Conservation (phyloP, 1,140 invertebrate species). For the Drosophila athabasca region DNA sequence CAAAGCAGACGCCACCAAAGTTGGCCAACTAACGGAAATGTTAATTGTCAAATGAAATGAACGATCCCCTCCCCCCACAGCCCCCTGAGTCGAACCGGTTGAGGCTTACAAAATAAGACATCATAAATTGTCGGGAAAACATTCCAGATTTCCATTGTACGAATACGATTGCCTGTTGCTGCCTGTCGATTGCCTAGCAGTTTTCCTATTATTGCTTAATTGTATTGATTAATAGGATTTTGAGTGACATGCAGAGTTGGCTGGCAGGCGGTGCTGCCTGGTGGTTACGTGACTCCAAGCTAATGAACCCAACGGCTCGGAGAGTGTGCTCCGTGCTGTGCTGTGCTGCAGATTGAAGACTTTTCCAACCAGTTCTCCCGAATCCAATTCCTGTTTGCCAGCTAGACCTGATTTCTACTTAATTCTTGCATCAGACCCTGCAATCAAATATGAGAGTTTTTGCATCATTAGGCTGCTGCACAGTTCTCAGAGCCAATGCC, state of each 20-base stretch:
- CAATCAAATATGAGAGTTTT: no score
- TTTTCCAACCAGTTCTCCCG: constrained; percentile 28
- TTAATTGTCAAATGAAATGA: constrained; percentile 78
- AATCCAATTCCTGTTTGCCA: no score
- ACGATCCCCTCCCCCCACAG: background rate
- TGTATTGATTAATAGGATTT: constrained; percentile 80
- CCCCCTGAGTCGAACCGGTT: constrained; percentile 55
- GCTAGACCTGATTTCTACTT: no score
- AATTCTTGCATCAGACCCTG: no score
- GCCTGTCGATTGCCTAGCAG: constrained; percentile 65
- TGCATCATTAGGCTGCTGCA: no score
- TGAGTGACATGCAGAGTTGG: constrained; percentile 72
- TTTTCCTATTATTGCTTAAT: constrained; percentile 80
- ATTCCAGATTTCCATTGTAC: constrained; percentile 63
- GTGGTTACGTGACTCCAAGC: constrained; percentile 64
- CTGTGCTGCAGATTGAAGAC: constrained; percentile 8
- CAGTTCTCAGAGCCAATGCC: no score
- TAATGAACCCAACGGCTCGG: constrained; percentile 62
- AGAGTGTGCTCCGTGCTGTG: background rate
- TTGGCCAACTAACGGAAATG: constrained; percentile 81
- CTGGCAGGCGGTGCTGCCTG: background rate
- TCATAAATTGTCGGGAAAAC: constrained; percentile 76
- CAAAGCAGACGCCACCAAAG: constrained; percentile 80
- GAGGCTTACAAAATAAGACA: constrained; percentile 75
- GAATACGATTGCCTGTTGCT: background rate